Conservation (phyloP, 2,797 vertebrate genomes). For the Malacoctenus gilli region DNA sequence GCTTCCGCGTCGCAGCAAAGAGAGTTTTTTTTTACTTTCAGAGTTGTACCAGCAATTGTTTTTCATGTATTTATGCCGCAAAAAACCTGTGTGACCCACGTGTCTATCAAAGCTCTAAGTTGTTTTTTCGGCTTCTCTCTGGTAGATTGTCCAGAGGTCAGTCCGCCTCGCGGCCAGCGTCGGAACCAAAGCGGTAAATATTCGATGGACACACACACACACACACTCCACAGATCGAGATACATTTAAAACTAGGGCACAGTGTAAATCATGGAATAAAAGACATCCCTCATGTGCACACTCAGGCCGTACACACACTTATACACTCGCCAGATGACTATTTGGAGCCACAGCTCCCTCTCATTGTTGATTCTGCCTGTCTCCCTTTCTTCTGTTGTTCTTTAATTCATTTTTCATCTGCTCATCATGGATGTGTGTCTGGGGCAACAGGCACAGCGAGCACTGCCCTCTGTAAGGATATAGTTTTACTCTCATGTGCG, state of each 20-base stretch:
- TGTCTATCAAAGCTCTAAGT: too few species aligned
- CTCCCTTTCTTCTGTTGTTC: conserved; percentile 75
- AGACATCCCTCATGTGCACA: conserved; percentile 39
- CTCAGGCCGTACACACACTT: conserved; percentile 36
- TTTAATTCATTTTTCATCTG: conserved; percentile 87
- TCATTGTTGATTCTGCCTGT: conserved; percentile 76
- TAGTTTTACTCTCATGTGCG: conserved; percentile 66
- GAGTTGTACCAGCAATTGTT: not conserved
- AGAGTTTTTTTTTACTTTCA: too few species aligned
- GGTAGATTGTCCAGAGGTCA: conserved; percentile 14
- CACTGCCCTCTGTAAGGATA: conserved; percentile 77
- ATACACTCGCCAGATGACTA: conserved; percentile 52
- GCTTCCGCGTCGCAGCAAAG: too few species aligned
- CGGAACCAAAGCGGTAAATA: conserved; percentile 51
- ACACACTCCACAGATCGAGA: conserved; percentile 32
- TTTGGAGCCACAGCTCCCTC: conserved; percentile 67
- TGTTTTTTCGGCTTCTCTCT: not conserved
- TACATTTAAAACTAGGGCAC: conserved; percentile 46
- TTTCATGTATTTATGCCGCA: not conserved
- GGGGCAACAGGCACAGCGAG: conserved; percentile 70
- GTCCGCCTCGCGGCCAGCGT: conserved; percentile 3
- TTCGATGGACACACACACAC: conserved; percentile 58
- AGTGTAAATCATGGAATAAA: conserved; percentile 65
- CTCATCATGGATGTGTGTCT: conserved; percentile 73
- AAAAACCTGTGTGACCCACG: not conserved